phyloP scores from a whole-genome alignment of 2,113 vertebrate genomes.

The Turnix velox region DNA sequence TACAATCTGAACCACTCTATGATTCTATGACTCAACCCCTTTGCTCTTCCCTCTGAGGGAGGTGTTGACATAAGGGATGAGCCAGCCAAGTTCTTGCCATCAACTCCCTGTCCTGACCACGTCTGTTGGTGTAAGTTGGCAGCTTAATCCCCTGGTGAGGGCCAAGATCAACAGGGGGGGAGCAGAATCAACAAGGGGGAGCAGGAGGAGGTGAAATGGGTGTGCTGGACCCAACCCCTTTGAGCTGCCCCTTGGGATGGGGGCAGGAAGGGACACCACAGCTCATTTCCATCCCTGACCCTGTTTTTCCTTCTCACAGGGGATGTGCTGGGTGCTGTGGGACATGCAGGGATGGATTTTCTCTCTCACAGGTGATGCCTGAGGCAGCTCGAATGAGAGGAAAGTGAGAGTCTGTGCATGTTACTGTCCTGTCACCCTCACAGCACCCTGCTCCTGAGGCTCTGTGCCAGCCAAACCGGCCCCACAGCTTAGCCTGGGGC shows the following conservation, averaged over 20 bases:
- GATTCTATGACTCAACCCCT: background rate
- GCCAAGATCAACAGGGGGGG: background rate
- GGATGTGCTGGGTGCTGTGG: accelerated
- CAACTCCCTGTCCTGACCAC: accelerated
- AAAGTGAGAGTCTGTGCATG: accelerated
- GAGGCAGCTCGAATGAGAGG: background rate
- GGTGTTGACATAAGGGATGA: background rate
- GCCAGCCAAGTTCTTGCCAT: background rate
- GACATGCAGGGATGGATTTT: background rate
- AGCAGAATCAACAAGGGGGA: background rate
- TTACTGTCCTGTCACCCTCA: accelerated
- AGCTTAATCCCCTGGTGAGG: background rate
- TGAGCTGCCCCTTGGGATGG: background rate
- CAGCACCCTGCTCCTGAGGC: accelerated
- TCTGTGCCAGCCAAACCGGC: background rate
- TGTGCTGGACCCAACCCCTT: background rate
- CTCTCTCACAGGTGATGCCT: background rate
- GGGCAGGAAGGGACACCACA: accelerated
- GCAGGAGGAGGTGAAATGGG: too few relatives aligned
- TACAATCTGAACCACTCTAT: too few relatives aligned
- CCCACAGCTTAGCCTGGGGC: background rate
- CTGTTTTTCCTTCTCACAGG: background rate
- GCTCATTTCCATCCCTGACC: accelerated
- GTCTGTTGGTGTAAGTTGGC: background rate
- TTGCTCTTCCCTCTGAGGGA: background rate